phyloP scores from a whole-genome alignment of 1,140 invertebrate species.

The Zaprionus vittiger region DNA sequence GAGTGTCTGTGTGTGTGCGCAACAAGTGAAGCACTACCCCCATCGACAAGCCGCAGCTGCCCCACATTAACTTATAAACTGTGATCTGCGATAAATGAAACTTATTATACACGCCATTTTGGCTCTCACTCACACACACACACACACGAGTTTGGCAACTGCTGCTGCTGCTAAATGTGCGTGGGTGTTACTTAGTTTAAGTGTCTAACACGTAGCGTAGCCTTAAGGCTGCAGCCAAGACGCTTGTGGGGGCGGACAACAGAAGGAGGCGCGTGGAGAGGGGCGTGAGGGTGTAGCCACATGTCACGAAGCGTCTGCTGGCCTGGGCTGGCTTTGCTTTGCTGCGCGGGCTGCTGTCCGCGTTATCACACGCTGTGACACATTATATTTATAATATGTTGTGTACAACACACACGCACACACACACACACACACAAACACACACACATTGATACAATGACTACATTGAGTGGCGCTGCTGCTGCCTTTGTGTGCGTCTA shows the following conservation, averaged over 20 bases:
- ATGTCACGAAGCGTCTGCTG: constrained; percentile 60
- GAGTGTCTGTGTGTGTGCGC: constrained; percentile 12
- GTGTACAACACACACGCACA: constrained; percentile 25
- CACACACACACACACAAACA: constrained; percentile 20
- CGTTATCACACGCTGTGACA: constrained; percentile 77
- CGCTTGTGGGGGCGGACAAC: background rate
- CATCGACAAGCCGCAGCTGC: background rate
- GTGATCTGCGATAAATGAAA: constrained; percentile 35
- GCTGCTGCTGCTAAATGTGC: constrained; percentile 36
- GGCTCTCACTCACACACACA: constrained; percentile 25
- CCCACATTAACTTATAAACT: constrained; percentile 20
- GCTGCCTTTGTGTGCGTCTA: constrained; percentile 47
- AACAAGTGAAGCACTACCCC: constrained; percentile 53
- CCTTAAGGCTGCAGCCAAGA: constrained; percentile 19
- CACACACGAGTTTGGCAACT: constrained; percentile 18
- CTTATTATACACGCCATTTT: constrained; percentile 69
- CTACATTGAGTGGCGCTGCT: constrained; percentile 48
- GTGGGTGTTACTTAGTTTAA: constrained; percentile 61
- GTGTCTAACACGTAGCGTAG: constrained; percentile 38
- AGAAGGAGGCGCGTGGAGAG: background rate
- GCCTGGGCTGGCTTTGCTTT: constrained; percentile 53
- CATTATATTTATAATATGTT: constrained; percentile 79
- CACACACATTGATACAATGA: constrained; percentile 34
- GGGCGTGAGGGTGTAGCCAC: constrained; percentile 19
- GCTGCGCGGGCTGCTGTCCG: constrained; percentile 44